phyloP scores from a whole-genome alignment of 2,888 invertebrate genomes.

The Cecidostiba fungosa region DNA sequence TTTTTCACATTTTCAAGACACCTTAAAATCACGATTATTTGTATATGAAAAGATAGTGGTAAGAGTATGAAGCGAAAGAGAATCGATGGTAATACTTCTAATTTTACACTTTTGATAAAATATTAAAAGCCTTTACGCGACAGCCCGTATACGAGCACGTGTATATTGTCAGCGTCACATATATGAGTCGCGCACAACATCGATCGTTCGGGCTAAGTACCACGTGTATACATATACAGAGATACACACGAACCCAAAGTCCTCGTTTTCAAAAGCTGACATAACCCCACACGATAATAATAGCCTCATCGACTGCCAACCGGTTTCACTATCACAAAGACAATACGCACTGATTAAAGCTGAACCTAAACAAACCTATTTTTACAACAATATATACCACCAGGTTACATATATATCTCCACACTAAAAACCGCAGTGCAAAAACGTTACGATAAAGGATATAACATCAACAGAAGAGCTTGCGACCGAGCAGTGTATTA shows the following conservation, averaged over 20 bases:
- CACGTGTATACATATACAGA: background rate
- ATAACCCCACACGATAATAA: constrained; percentile 2
- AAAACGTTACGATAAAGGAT: background rate
- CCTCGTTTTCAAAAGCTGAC: background rate
- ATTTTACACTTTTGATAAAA: background rate
- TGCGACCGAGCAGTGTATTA: too few species aligned
- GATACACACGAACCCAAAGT: background rate
- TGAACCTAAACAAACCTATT: too few species aligned
- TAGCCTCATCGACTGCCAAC: background rate
- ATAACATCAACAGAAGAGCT: too few species aligned
- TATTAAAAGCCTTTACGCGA: background rate
- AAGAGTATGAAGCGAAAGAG: background rate
- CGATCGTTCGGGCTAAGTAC: background rate
- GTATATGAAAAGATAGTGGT: too few species aligned
- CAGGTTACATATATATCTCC: too few species aligned
- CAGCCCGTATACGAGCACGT: background rate
- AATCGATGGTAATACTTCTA: background rate
- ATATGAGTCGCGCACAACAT: background rate
- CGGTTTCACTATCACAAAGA: too few species aligned
- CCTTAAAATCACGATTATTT: too few species aligned
- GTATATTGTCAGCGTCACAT: background rate
- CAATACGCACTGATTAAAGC: too few species aligned
- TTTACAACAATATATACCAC: too few species aligned
- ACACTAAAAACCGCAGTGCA: too few species aligned
- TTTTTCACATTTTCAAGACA: too few species aligned